Evolutionary conservation across 1,140 invertebrate genomes (phyloP).

Genomic region (Cherax destructor): DNA sequence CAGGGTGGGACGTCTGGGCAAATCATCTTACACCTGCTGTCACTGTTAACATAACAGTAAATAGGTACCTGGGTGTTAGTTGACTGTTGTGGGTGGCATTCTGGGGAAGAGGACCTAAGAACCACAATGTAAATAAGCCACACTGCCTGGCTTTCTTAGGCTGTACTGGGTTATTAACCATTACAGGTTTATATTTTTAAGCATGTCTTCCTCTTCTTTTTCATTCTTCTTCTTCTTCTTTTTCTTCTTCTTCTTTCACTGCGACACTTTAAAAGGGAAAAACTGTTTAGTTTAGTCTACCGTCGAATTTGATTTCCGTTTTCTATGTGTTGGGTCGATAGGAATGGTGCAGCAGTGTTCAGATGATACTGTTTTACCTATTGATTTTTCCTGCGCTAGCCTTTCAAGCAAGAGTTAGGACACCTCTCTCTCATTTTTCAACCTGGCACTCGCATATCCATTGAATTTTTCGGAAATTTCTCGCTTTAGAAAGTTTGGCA

Average conservation of each 20-base stretch:
- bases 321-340: constrained; percentile 52
- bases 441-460: not conserved
- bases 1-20: no score
- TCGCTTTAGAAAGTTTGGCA: not conserved
- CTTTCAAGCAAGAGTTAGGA: constrained; percentile 28
- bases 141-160: no score
- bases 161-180: no score
- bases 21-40: no score
- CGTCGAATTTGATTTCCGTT: constrained; percentile 45
- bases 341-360: constrained; percentile 37
- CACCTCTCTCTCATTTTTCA: not conserved
- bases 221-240: no score
- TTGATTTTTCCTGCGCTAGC: constrained; percentile 50
- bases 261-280: not conserved
- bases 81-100: no score
- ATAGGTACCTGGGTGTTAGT: no score
- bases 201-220: no score
- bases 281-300: not conserved
- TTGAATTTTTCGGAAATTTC: not conserved
- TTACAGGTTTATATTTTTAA: no score
- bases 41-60: no score
- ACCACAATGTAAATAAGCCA: no score
- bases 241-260: not conserved
- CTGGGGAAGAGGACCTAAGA: no score
- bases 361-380: constrained; percentile 56